Evolutionary conservation across 2,113 vertebrate genomes (phyloP), one percentile per base, ranked within the genome.

Genomic region (Elachura formosa): DNA sequence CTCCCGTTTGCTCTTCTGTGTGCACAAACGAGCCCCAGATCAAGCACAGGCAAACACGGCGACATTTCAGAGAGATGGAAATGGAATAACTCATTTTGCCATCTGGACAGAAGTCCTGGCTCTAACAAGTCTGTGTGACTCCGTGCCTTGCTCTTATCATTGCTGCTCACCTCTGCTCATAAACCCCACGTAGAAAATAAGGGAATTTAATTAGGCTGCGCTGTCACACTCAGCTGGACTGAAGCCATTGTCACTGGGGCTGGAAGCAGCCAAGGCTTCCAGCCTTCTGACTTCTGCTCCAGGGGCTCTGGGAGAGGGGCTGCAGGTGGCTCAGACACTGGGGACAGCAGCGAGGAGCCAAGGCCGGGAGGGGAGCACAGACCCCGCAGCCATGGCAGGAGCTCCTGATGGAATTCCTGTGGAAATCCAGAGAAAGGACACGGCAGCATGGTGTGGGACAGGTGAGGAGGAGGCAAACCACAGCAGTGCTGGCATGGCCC

Each of bases 151-250:
- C 72, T 80, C 11, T 1, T 78, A 25, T 49, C 62, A 51, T 88
- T 94, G 22, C 78, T 91, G 34, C 19, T 90, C 94, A 86, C 93
- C 96, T 74, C 91, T 84, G 89, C 81, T 82, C 91, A 62, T 85
- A 95, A 96, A 96, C 74, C 90, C 73, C 69, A 89, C 55, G 85
- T 93, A 84, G 90, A 86, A 96, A 94, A 85, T 75, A 75, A 89
- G 24, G 80, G 79, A 73, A 96, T 94, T 97, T 95, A 97, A 97
- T 96, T 96, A 96, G 95, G 82, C 83, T 14, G 90, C 68, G 69
- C 76, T 19, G 78, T 94, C 96, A 96, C 88, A 85, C 69, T 94
- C 34, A 31, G 73, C 89, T 93, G 93, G 86, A 67, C 51, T 5
- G 69, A 63, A 91, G 91, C 94, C 77, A 45, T 87, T 94, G 96